Base-by-base conservation (phyloP, 2,113 vertebrate genomes). In the Meles meles region DNA sequence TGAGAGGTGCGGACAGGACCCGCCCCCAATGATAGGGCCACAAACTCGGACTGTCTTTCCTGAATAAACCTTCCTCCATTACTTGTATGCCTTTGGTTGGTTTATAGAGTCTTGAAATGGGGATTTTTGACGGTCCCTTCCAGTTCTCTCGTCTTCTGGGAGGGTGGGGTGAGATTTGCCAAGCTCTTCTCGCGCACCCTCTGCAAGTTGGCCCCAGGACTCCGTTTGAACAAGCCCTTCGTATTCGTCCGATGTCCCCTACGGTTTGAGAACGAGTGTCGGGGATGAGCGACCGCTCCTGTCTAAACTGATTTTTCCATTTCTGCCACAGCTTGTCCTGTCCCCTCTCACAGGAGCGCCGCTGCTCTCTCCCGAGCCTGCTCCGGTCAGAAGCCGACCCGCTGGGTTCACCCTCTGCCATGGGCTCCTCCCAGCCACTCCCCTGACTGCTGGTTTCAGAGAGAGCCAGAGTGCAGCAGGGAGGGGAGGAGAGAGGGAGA, bases 1-100 rank as follows among this genome's bases (percentile, higher is more conserved):
- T n/a, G 13, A 18, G 20, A 0, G 1, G 0, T 37, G 5, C 5
- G 3, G 37, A 7, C 37, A 47, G 59, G 44, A 74, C 25, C 18
- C 63, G 12, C 42, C 21, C 39, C 37, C 10, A 31, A 17, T 23
- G 9, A 39, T 90, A 85, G 29, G 6, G 10, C 39, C 39, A 20
- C 31, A 5, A n/a, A 63, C 52, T 47, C 39, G 7, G 3, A 76
- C 11, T 8, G 2, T 80, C 9, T 47, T 61, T 80, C 49, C 79
- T 27, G 4, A 79, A 31, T 44, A 71, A 69, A 77, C 9, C 1
- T 11, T 44, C 69, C 52, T 61, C 52, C 55, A 27, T 44, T 25
- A 52, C 20, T 13, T 74, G 5, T 25, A 76, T 42, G 49, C 6
- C 27, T 34, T 55, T 77, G 20, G 21, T 90, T 82, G 49, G 65